These are phyloP conservation scores for Epinotia bilunana DNA, from an alignment of 2,888 invertebrate genomes.

Conservation along the genomic window DNA sequence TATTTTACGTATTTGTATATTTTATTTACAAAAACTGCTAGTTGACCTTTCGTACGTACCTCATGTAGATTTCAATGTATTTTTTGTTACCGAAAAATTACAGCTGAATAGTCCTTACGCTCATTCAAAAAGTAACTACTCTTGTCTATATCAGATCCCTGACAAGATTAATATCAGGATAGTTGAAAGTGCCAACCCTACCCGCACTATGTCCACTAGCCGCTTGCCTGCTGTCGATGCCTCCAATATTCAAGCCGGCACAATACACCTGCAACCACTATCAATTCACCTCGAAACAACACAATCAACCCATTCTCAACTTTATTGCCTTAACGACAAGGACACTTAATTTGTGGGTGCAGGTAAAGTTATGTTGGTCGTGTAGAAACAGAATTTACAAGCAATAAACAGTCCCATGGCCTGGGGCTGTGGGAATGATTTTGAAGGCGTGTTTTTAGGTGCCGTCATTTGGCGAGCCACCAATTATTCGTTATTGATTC, in stretches of 20 bases:
- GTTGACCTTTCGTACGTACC: no score
- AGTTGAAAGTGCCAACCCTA: constrained; percentile 47
- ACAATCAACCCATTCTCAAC: constrained; percentile 10
- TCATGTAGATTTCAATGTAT: no score
- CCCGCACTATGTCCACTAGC: constrained; percentile 50
- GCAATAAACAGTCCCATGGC: constrained; percentile 39
- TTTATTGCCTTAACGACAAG: neutral
- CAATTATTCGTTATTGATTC: neutral
- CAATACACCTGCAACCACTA: constrained; percentile 51
- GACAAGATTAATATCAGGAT: neutral
- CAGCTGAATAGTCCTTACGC: no score
- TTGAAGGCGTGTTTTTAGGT: constrained; percentile 23
- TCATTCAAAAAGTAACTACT: no score
- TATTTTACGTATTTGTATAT: no score
- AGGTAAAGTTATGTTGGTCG: constrained; percentile 14
- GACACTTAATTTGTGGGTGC: neutral
- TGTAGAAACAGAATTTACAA: constrained; percentile 38
- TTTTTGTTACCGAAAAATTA: no score
- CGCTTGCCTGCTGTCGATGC: constrained; percentile 58
- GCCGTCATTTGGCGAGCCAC: neutral
- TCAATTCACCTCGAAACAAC: neutral
- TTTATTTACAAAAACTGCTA: no score
- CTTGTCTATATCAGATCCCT: neutral
- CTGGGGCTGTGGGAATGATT: constrained; percentile 19
- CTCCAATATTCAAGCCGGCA: constrained; percentile 59